These are phyloP conservation scores for Cotesia glomerata DNA, from an alignment of 1,140 invertebrate genomes.

Conservation along the genomic window DNA sequence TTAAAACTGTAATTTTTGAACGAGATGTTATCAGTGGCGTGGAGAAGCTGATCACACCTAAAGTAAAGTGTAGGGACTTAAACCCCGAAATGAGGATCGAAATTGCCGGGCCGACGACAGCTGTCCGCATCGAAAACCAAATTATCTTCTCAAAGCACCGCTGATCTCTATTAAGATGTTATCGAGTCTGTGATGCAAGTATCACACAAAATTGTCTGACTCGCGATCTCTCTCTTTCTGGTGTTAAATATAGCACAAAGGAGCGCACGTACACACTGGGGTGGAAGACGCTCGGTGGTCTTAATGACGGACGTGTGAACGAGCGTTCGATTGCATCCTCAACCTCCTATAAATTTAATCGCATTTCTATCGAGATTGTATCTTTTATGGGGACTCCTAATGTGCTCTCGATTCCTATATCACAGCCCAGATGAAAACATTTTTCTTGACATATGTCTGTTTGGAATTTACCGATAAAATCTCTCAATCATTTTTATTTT, in stretches of 20 bases:
- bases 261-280: background rate
- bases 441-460: too few species aligned
- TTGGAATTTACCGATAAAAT: too few species aligned
- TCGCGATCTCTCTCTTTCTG: slow-evolving; percentile 25
- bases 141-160: slow-evolving; percentile 60
- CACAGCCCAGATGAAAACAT: too few species aligned
- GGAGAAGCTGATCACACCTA: background rate
- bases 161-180: slow-evolving; percentile 63
- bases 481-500: too few species aligned
- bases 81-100: background rate
- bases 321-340: slow-evolving; percentile 31
- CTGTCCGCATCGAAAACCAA: slow-evolving; percentile 60
- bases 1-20: too few species aligned
- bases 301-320: slow-evolving; percentile 34
- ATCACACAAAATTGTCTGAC: slow-evolving; percentile 29
- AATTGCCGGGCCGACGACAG: slow-evolving; percentile 47
- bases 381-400: slow-evolving; percentile 23
- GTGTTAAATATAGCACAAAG: background rate
- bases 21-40: too few species aligned
- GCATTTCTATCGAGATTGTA: slow-evolving; percentile 33
- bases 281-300: background rate
- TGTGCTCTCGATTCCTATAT: too few species aligned
- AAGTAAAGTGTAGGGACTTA: background rate
- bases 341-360: slow-evolving; percentile 27
- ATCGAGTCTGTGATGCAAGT: slow-evolving; percentile 45